phyloP scores from a whole-genome alignment of 2,797 vertebrate species.

The Pogoniulus pusillus region DNA sequence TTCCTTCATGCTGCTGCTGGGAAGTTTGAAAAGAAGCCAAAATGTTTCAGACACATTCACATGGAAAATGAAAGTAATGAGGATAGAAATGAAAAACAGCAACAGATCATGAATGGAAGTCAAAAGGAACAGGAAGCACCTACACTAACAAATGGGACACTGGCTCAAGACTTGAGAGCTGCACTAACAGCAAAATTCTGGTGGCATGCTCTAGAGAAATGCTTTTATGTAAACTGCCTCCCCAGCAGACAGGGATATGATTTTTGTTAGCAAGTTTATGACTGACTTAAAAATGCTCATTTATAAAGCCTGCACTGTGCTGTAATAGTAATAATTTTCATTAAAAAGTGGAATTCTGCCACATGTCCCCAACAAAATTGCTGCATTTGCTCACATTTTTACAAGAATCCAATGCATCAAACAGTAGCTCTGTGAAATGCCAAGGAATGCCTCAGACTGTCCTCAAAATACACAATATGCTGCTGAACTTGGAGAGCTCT shows the following conservation, averaged over 20 bases:
- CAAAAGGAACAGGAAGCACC: constrained; percentile 28
- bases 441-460: neutral
- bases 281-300: neutral
- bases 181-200: neutral
- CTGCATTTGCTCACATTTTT: neutral
- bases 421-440: neutral
- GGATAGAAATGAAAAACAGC: neutral
- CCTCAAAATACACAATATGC: neutral
- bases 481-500: neutral
- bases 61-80: constrained; percentile 9
- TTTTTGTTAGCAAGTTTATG: neutral
- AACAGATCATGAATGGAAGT: neutral
- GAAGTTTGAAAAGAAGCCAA: neutral
- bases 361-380: neutral
- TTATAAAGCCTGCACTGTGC: neutral
- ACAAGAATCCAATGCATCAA: neutral
- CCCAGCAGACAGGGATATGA: neutral
- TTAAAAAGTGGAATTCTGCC: neutral
- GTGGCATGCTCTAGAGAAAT: neutral
- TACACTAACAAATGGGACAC: neutral
- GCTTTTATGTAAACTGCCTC: neutral
- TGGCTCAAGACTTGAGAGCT: neutral
- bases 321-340: neutral
- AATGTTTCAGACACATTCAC: constrained; percentile 16
- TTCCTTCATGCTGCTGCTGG: neutral